Evolutionary conservation across 2,888 invertebrate genomes (phyloP), one percentile per base, ranked within the genome.

Genomic region (Hofmannophila pseudospretella): DNA sequence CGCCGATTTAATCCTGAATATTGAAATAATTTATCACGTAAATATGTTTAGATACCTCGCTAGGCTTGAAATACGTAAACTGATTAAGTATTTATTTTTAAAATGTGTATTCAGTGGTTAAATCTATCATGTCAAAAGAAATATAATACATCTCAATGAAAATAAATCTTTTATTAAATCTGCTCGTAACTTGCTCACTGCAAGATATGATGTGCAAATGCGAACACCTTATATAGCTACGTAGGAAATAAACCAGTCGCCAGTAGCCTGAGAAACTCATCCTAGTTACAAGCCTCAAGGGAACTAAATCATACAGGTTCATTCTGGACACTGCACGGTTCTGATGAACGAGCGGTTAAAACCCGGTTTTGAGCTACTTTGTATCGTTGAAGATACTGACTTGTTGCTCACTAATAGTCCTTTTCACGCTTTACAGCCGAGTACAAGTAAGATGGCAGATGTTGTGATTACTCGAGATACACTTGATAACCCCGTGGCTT

Each of bases 261-360:
- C 59, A 53, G 72, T 68, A 73, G 79, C 77, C 73, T 84, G 82
- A 82, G 85, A 84, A 85, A 81, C 70, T 61, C 47, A 47, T 43
- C 41, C 54, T 57, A 58, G 64, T 54, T 50, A 34, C 49, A 41
- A 55, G 62, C 71, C 65, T 65, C 54, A 54, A 64, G 68, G 68
- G 62, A 75, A 62, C 65, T 78, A 74, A 75, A 80, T 79, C 77
- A 77, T 74, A 75, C 68, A 72, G 68, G 72, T 73, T 73, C 68
- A 78, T 79, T 77, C 74, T 66, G 58, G 59, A 65, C 78, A 72
- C 73, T 58, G 65, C 65, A 56, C 39, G 48, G 49, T 58, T 65
- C 65, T 67, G 68, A 72, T 73, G 72, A 73, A 74, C 70, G 69
- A 64, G 56, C 57, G 54, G 58, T 48, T 48, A 47, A 58, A 54